Evolutionary conservation across 2,888 invertebrate genomes (phyloP), one percentile per base, ranked within the genome.

Genomic region (Bembecia ichneumoniformis): DNA sequence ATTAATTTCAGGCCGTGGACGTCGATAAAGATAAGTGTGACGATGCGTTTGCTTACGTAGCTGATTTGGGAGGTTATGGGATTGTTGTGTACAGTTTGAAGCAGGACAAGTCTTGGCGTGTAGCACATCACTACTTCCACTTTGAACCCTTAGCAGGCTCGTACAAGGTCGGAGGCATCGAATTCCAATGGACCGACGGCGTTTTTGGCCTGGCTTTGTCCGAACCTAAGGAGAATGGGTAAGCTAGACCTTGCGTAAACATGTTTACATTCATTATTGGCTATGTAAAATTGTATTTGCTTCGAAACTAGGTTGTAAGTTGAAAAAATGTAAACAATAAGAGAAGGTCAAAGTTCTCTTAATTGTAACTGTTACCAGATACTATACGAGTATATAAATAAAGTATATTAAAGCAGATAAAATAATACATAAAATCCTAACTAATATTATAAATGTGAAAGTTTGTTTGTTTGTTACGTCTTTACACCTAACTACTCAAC

Each of bases 141-240:
- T 94, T 95, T 59, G 95, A 95, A 68, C 95, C 95, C 0, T 75
- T 94, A 16, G 82, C 90, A 62, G 94, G 95, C 2, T 90, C 93
- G 57, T 93, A 92, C 73, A 92, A 91, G 60, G 90, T 95, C 11
- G 92, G 91, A 44, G 94, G 94, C 3, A 89, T 94, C 16, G 90
- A 92, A 68, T 95, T 95, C 89, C 95, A 95, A 69, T 95, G 94
- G 95, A 93, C 93, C 0, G 95, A 95, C 69, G 95, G 95, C 1
- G 89, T 95, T 0, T 94, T 95, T 60, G 93, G 92, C 13, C 67
- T 95, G 55, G 93, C 94, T 1, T 77, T 94, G 14, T 92, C 91
- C 0, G 89, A 89, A 35, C 82, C 86, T 0, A 86, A 89, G 54
- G 77, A 82, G 4, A 89, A 91, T 59, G 89, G 90, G 89, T 89